Evolutionary conservation across 37 sponge, comb jelly and placozoan species (phyloP).

Genomic region (Cliona cf. orientalis): DNA sequence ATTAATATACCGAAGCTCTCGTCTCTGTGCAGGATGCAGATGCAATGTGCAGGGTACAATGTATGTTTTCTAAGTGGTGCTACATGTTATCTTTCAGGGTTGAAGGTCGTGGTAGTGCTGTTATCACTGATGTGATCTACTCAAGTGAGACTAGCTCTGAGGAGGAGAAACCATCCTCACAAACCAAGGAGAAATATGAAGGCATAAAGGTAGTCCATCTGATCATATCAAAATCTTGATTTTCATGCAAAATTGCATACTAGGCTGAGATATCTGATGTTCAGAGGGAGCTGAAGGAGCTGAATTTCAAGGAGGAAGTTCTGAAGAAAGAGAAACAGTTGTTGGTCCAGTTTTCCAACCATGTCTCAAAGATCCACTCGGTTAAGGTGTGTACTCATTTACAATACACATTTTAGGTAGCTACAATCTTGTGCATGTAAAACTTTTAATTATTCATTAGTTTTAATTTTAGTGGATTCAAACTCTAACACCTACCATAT

Average conservation of each 20-base stretch:
- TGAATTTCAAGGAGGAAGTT: constrained; percentile 25
- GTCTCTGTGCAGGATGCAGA: too few species aligned
- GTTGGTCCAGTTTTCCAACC: constrained; percentile 25
- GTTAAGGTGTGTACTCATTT: constrained; percentile 27
- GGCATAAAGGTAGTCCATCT: constrained; percentile 5
- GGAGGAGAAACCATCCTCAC: neutral
- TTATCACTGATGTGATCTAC: constrained; percentile 60
- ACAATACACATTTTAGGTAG: neutral
- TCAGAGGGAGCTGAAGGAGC: constrained; percentile 12
- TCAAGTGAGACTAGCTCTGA: constrained; percentile 18
- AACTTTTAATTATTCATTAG: too few species aligned
- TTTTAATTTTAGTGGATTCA: too few species aligned
- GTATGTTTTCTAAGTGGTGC: neutral
- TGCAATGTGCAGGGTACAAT: neutral
- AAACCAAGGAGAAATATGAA: constrained; percentile 19
- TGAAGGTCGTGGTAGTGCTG: constrained; percentile 46
- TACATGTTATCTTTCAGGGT: constrained; percentile 16
- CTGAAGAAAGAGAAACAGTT: constrained; percentile 36
- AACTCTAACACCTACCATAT: too few species aligned
- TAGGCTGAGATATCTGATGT: constrained; percentile 1
- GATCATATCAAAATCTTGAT: neutral
- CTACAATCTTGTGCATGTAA: too few species aligned
- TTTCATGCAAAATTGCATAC: neutral
- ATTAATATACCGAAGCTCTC: too few species aligned
- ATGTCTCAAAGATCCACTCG: constrained; percentile 30